These are phyloP conservation scores for Meteorus sp. DNA, from an alignment of 1,140 invertebrate species.

Conservation along the genomic window DNA sequence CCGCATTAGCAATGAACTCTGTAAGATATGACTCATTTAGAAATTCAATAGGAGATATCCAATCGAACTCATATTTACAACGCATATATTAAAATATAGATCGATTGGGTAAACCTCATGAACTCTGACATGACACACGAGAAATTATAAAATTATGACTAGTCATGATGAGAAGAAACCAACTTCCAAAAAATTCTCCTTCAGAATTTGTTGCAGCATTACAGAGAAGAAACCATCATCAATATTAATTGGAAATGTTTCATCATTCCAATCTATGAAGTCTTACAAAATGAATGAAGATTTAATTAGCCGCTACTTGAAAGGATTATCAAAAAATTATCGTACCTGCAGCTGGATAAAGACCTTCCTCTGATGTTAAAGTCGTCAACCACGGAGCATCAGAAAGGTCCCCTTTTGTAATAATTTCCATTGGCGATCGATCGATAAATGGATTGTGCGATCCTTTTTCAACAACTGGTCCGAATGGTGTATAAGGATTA, in stretches of 20 bases:
- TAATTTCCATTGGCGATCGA: conserved; percentile 58
- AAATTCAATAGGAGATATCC: too few species aligned
- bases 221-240: not conserved
- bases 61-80: too few species aligned
- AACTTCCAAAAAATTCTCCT: not conserved
- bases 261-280: not conserved
- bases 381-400: conserved; percentile 60
- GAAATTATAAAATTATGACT: not conserved
- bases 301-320: not conserved
- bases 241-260: not conserved
- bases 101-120: too few species aligned
- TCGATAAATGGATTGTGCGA: conserved; percentile 57
- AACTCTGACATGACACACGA: too few species aligned
- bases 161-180: not conserved
- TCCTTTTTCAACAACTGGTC: conserved; percentile 57
- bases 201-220: not conserved
- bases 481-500: conserved; percentile 58
- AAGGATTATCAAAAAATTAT: not conserved
- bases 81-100: too few species aligned
- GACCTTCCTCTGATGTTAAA: conserved; percentile 58
- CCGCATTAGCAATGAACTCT: conserved; percentile 58
- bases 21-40: conserved; percentile 39
- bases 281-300: too few species aligned
- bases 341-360: conserved; percentile 56
- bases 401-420: conserved; percentile 50